Base-by-base conservation (phyloP, 2,797 vertebrate species). In the Euphonia xanthogaster region DNA sequence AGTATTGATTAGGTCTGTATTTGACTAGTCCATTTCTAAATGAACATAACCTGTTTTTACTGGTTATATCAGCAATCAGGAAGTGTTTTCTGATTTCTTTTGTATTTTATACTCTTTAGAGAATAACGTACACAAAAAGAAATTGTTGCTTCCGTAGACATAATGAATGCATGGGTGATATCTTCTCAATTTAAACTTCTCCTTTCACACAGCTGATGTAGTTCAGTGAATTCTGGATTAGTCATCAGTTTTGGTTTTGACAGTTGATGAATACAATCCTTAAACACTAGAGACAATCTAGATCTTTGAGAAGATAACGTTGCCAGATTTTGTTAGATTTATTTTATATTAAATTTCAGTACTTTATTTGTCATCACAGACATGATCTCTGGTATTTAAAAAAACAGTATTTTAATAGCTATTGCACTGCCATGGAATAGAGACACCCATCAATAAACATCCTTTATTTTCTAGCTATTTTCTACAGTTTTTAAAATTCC, bases 1-100 rank as follows among this genome's bases (percentile, higher is more conserved):
- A 98, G 63, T 98, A 98, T 98, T 93, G 97, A 98, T 98, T 97
- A 98, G 95, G 93, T 97, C 96, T 97, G 97, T 98, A 98, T 97
- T 13, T 40, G 97, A 98, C 98, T 98, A 98, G 93, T 96, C 91
- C 84, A 96, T 96, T 88, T 78, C 81, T 79, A 89, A 91, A 65
- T 81, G 70, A 94, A 87, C 27, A 60, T 45, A 84, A 61, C 50
- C 39, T 60, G 10, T 42, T 94, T 66, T 80, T 62, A 51, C 65
- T 83, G 58, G 65, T 92, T 89, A 88, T 96, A 91, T 86, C 53
- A 71, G 50, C n/a, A 81, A 55, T 72, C 47, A 33, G 55, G 85
- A 88, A 67, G n/a, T 12, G 10, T 22, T 60, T 84, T 89, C 63
- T 78, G 78, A 81, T 88, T 89, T 70, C 25, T 67, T 67, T 67